These are phyloP conservation scores for Brachionus paranguensis DNA, from an alignment of 1,140 invertebrate genomes.

Conservation along the genomic window DNA sequence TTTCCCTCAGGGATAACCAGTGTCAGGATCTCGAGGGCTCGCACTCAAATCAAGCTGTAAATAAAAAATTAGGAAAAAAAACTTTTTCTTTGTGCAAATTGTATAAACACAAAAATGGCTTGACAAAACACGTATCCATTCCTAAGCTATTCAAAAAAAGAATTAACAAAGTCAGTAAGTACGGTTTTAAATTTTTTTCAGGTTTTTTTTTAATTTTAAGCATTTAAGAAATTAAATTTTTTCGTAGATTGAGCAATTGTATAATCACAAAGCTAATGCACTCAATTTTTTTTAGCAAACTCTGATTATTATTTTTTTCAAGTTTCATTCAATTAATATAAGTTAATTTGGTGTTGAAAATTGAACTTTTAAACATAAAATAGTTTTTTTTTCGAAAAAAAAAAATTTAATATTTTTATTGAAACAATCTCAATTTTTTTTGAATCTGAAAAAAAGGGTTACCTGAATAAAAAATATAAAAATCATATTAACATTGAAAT, in stretches of 20 bases:
- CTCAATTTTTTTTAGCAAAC: too few relatives aligned
- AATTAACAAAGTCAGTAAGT: constrained; percentile 9
- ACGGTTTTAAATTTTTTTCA: neutral
- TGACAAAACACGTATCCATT: neutral
- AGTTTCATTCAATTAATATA: too few relatives aligned
- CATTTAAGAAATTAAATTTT: neutral
- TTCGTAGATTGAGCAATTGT: too few relatives aligned
- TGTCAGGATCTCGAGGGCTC: neutral
- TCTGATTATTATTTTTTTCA: too few relatives aligned
- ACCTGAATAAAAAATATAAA: too few relatives aligned
- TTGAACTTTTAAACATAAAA: too few relatives aligned
- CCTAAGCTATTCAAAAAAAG: constrained; percentile 9
- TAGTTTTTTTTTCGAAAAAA: neutral
- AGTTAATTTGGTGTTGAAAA: too few relatives aligned
- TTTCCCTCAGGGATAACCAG: neutral
- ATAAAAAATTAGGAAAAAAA: neutral
- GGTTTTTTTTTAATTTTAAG: neutral
- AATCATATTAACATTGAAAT: too few relatives aligned
- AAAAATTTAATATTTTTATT: neutral
- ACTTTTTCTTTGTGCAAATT: neutral
- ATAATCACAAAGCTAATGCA: too few relatives aligned
- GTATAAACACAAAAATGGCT: neutral
- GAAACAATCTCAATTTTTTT: neutral
- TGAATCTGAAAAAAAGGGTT: too few relatives aligned
- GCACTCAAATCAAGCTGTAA: neutral